Conservation (phyloP, 92 coral and sea anemone genomes). For the Phenganax subtilis region DNA sequence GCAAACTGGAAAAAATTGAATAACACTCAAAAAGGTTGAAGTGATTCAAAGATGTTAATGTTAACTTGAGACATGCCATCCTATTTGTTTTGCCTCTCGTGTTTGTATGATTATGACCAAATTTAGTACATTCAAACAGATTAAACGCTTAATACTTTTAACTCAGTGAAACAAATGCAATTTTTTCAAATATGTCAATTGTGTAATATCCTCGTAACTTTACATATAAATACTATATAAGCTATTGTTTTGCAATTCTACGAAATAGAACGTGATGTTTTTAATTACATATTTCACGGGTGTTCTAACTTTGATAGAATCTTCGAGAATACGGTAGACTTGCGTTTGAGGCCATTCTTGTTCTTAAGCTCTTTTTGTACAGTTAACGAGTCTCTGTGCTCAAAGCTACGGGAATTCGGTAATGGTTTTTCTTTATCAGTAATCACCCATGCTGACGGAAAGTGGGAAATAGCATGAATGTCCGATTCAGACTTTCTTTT, state of each 20-base stretch:
- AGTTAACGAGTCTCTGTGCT: conserved; percentile 28
- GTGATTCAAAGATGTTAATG: too few species aligned
- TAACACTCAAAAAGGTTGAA: too few species aligned
- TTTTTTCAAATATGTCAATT: too few species aligned
- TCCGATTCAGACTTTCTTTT: conserved; percentile 34
- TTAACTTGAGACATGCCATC: too few species aligned
- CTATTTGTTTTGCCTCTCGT: too few species aligned
- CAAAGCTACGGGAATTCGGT: neutral
- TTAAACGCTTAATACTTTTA: too few species aligned
- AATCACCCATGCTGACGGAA: neutral
- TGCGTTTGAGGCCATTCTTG: neutral
- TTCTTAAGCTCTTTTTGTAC: neutral
- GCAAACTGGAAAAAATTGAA: too few species aligned
- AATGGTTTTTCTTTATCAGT: neutral
- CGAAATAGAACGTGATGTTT: neutral
- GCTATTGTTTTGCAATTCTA: neutral
- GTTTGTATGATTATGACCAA: too few species aligned
- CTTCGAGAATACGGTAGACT: conserved; percentile 11
- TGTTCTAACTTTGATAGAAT: conserved; percentile 11
- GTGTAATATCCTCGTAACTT: too few species aligned
- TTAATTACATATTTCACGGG: neutral
- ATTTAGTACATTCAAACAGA: too few species aligned
- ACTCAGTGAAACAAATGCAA: too few species aligned
- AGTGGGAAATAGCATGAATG: neutral
- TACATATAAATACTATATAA: too few species aligned